These are phyloP conservation scores for Myotis daubentonii DNA, from an alignment of 2,797 vertebrate genomes.

Conservation along the genomic window DNA sequence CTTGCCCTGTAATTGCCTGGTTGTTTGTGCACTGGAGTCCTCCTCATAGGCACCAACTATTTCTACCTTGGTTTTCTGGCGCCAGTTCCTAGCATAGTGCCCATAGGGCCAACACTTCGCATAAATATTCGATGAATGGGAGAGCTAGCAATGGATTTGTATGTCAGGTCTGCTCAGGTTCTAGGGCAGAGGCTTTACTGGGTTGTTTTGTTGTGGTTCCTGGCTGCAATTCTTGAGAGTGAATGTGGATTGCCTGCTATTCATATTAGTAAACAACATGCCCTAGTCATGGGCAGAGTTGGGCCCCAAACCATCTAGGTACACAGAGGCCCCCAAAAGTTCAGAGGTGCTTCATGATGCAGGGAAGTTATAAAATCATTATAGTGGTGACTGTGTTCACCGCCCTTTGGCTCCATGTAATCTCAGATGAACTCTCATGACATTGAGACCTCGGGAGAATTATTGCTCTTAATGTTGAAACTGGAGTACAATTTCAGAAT, in stretches of 20 bases:
- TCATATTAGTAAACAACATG: neutral
- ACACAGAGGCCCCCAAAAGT: neutral
- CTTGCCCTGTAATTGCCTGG: neutral
- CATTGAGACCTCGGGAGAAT: neutral
- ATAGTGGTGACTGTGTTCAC: neutral
- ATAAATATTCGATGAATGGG: neutral
- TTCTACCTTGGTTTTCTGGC: neutral
- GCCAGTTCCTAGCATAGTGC: neutral
- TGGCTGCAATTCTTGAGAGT: neutral
- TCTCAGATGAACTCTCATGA: neutral
- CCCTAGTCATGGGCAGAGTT: neutral
- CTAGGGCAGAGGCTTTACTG: neutral
- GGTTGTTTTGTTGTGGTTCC: neutral
- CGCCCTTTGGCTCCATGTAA: neutral
- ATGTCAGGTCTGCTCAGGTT: neutral
- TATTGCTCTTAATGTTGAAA: slow-evolving; percentile 15
- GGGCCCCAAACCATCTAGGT: neutral
- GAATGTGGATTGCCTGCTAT: neutral
- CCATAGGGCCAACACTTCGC: neutral
- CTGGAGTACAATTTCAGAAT: neutral
- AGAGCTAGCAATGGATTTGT: neutral
- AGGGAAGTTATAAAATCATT: neutral
- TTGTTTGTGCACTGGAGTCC: neutral
- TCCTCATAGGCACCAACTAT: neutral
- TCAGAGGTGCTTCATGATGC: neutral